phyloP scores from a whole-genome alignment of 2,888 invertebrate genomes.

The Abrostola tripartita region DNA sequence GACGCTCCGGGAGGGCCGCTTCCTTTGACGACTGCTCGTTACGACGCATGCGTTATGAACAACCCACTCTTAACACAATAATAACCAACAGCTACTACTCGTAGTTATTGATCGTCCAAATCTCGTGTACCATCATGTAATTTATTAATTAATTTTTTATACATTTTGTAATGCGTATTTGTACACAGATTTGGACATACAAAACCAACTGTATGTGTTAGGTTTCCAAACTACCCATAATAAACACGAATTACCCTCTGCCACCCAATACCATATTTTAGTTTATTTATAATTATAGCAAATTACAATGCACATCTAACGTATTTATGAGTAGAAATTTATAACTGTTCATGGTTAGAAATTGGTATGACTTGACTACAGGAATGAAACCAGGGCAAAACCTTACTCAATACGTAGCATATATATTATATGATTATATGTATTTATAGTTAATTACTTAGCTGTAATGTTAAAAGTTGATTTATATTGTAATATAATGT shows the following conservation, averaged over 20 bases:
- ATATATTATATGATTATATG: no score
- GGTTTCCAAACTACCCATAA: slow-evolving; percentile 22
- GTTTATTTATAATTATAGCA: slow-evolving; percentile 11
- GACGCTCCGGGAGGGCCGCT: slow-evolving; percentile 15
- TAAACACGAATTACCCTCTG: slow-evolving; percentile 31
- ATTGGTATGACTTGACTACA: slow-evolving; percentile 7
- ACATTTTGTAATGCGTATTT: slow-evolving; percentile 1
- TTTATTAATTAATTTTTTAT: not conserved
- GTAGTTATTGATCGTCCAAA: slow-evolving; percentile 8
- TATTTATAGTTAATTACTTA: not conserved
- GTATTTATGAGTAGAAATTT: slow-evolving; percentile 4
- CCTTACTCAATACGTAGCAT: not conserved
- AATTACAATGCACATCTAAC: slow-evolving; percentile 25
- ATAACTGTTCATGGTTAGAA: slow-evolving; percentile 12
- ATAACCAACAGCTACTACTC: slow-evolving; percentile 13
- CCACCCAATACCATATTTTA: slow-evolving; percentile 16
- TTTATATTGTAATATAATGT: slow-evolving; percentile 5
- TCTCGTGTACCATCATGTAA: slow-evolving; percentile 15
- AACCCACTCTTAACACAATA: slow-evolving; percentile 34
- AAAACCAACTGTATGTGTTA: slow-evolving; percentile 3
- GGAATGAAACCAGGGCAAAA: slow-evolving; percentile 5
- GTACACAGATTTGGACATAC: slow-evolving; percentile 9
- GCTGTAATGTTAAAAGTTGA: slow-evolving; percentile 1
- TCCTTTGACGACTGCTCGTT: slow-evolving; percentile 14
- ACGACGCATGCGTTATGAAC: slow-evolving; percentile 41